Evolutionary conservation across 2,888 invertebrate genomes (phyloP), one percentile per base, ranked within the genome.

Genomic region (Spilarctia lutea): DNA sequence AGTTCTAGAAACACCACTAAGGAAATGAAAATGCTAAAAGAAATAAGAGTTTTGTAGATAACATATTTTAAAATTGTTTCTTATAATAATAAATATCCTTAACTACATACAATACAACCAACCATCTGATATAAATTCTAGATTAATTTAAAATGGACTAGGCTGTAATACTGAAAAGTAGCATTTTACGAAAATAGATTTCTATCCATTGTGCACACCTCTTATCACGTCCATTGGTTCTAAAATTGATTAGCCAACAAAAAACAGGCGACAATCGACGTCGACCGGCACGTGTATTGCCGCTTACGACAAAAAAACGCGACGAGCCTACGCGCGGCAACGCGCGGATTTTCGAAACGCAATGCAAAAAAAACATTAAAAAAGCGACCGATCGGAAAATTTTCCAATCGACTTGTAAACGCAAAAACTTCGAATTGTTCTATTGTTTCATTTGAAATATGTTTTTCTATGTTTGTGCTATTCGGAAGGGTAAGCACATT

Each of bases 231-330:
- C 75, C 81, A 78, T 73, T 83, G 82, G 80, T 80, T 86, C 83
- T 84, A 84, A 90, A 90, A 89, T 88, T 88, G 90, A 89, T 89
- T 88, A 88, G 85, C 80, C 79, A 68, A 82, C 87, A 92, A 92
- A 93, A 93, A 92, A 76, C 78, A 74, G 83, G 83, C 81, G 86
- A 85, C 85, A 81, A 83, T 77, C 83, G 81, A 78, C 83, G 82
- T 79, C 85, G 78, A 81, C 86, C 89, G 90, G 91, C 91, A 91
- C 92, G 92, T 91, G 92, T 90, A 83, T 76, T 84, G 80, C 73
- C 81, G 79, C 78, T 78, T 73, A 77, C 78, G 76, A 78, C 82
- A 87, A 86, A 87, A 88, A 84, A 85, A 78, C 68, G 76, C 71
- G 75, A 75, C 76, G 82, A 77, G 78, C 74, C 74, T 82, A 84